These are phyloP conservation scores for Gryllus bimaculatus DNA, from an alignment of 1,140 invertebrate species.

Conservation along the genomic window DNA sequence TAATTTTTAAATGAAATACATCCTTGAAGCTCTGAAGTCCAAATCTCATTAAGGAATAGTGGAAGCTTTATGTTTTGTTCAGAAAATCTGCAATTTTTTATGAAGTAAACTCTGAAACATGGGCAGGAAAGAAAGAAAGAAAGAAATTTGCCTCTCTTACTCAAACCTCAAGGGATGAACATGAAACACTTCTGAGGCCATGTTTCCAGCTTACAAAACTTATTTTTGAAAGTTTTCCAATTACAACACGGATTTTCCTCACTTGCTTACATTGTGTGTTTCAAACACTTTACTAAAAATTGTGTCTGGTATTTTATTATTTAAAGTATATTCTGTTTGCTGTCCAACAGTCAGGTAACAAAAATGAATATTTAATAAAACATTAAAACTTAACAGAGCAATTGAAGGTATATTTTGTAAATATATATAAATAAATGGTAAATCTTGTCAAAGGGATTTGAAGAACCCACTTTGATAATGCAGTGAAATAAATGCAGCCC, in stretches of 20 bases:
- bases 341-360: background rate
- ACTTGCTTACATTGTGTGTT: background rate
- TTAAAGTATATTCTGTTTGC: background rate
- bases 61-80: background rate
- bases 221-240: background rate
- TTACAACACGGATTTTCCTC: background rate
- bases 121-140: too few species aligned
- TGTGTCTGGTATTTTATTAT: background rate
- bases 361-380: background rate
- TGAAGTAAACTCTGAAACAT: too few species aligned
- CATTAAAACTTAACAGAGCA: background rate
- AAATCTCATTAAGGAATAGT: background rate
- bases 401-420: background rate
- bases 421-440: background rate
- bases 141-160: too few species aligned
- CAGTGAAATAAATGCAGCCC: background rate
- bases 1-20: background rate
- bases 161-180: background rate
- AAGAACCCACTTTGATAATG: background rate
- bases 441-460: background rate
- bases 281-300: background rate
- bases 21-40: background rate
- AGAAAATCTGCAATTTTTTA: background rate
- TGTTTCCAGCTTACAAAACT: background rate
- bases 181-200: background rate